A percentile compares a stretch with the other conserved stretches of the same genome.
phyloP scores from a whole-genome alignment of 2,888 invertebrate species.

The Spilarctia lutea region DNA sequence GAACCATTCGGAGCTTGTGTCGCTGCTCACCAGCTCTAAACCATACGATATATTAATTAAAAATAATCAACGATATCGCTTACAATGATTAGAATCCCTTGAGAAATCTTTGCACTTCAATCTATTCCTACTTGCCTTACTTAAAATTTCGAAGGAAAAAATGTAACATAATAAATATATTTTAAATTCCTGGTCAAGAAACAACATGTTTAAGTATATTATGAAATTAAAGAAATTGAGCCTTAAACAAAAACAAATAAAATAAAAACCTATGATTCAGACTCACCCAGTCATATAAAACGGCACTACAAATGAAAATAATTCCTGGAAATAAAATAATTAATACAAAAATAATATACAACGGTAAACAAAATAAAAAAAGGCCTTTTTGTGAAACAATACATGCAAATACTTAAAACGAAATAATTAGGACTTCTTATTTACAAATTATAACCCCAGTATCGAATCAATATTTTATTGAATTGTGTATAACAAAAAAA shows the following conservation, averaged over 20 bases:
- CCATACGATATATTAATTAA: background rate
- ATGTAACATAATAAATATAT: too few relatives aligned
- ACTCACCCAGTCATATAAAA: constrained; percentile 71
- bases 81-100: too few relatives aligned
- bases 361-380: background rate
- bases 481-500: background rate
- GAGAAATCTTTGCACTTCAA: too few relatives aligned
- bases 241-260: background rate
- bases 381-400: background rate
- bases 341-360: constrained; percentile 12
- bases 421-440: background rate
- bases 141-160: too few relatives aligned
- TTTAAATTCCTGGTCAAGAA: too few relatives aligned
- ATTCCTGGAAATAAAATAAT: constrained; percentile 16
- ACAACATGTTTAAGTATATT: too few relatives aligned
- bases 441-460: background rate
- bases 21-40: constrained; percentile 95
- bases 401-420: background rate
- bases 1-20: constrained; percentile 94
- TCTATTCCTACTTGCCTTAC: too few relatives aligned
- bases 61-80: too few relatives aligned
- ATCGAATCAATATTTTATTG: background rate
- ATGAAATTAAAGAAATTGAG: background rate
- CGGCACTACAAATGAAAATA: constrained; percentile 4
- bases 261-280: constrained; percentile 15